These are phyloP conservation scores for Heliconius himera DNA, from an alignment of 1,140 invertebrate genomes.

Conservation along the genomic window DNA sequence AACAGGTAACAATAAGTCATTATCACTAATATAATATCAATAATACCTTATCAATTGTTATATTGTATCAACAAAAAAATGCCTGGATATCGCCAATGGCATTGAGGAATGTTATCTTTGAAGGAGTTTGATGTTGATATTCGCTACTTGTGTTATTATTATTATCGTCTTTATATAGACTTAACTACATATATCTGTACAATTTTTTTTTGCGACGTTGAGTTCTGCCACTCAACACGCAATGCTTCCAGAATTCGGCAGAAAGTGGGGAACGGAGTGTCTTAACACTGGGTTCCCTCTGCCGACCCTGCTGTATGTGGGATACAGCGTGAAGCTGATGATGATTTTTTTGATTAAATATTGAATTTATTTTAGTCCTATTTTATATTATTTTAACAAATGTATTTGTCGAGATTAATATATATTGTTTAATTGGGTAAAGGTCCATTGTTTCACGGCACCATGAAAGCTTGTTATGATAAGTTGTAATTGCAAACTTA, in stretches of 20 bases:
- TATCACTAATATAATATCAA: not conserved
- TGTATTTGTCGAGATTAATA: not conserved
- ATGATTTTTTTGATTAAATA: too few relatives aligned
- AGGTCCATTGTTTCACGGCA: not conserved
- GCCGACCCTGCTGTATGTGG: too few relatives aligned
- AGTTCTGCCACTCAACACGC: too few relatives aligned
- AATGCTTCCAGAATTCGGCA: too few relatives aligned
- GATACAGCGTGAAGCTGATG: too few relatives aligned
- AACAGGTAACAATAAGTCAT: too few relatives aligned
- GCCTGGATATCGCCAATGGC: not conserved
- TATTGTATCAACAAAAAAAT: not conserved
- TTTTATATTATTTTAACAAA: not conserved
- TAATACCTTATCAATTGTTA: not conserved
- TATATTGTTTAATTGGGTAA: not conserved
- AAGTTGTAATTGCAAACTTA: not conserved
- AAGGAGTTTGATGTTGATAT: not conserved
- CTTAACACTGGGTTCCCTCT: too few relatives aligned
- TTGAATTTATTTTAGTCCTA: too few relatives aligned
- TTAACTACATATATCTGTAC: not conserved
- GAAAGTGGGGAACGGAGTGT: too few relatives aligned
- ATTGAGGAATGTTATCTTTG: conserved; percentile 1
- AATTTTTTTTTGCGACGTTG: too few relatives aligned
- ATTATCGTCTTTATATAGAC: not conserved
- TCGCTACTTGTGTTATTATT: not conserved
- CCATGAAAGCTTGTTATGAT: too few relatives aligned